Evolutionary conservation across 2,797 vertebrate species (phyloP).

Genomic region (Sphenodon punctatus): DNA sequence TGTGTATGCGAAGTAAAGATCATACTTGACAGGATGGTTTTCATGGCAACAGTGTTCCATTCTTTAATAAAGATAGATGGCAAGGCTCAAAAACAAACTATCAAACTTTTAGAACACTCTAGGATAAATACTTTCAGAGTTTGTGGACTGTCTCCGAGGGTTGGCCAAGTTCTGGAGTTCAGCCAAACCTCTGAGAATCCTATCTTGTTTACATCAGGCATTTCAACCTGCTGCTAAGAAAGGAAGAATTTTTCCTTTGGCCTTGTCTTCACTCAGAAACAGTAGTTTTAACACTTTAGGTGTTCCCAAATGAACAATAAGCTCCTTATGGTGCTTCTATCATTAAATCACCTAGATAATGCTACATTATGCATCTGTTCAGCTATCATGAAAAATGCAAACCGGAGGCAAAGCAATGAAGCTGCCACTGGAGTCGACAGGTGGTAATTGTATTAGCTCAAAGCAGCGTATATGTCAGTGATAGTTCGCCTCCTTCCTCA

Average conservation of each 20-base stretch:
- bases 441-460: too few species aligned
- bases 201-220: rapidly evolving
- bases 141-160: background rate
- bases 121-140: background rate
- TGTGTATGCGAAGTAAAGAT: background rate
- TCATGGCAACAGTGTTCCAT: conserved; percentile 37
- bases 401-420: too few species aligned
- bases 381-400: too few species aligned
- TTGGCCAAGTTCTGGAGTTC: background rate
- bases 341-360: too few species aligned
- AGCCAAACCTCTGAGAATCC: background rate
- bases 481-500: background rate
- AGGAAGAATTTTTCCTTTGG: too few species aligned
- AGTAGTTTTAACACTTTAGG: too few species aligned
- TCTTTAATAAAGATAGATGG: background rate
- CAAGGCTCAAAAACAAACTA: background rate
- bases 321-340: too few species aligned
- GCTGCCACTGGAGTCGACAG: too few species aligned
- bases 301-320: too few species aligned
- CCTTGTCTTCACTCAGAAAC: too few species aligned
- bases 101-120: background rate
- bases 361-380: too few species aligned
- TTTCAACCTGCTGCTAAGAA: background rate
- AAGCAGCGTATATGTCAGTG: too few species aligned
- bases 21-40: conserved; percentile 11